phyloP scores from a whole-genome alignment of 2,797 vertebrate species.

The Otolemur crassicaudatus region DNA sequence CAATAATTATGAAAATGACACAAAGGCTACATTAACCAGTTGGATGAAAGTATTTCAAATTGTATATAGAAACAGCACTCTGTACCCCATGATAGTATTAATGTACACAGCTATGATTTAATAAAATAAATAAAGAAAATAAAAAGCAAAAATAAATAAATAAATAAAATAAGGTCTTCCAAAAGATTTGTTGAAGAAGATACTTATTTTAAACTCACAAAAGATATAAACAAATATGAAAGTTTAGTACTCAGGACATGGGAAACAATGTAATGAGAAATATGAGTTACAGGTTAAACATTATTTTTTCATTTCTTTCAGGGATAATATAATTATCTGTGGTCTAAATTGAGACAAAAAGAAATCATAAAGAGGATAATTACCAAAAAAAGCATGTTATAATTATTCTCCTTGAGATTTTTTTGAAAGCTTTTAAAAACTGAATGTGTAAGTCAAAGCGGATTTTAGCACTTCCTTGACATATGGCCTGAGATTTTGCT shows the following conservation, averaged over 20 bases:
- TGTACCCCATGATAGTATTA: no score
- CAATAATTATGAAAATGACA: no score
- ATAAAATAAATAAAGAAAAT: no score
- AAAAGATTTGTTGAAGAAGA: conserved; percentile 77
- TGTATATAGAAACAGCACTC: no score
- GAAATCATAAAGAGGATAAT: neutral
- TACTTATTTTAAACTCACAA: conserved; percentile 54
- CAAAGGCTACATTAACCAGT: no score
- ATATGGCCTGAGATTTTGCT: conserved; percentile 54
- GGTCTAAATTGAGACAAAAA: neutral
- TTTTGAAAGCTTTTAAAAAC: conserved; percentile 67
- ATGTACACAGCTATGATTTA: no score
- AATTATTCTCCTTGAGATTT: conserved; percentile 31
- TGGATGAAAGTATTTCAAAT: no score
- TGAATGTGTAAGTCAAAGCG: conserved; percentile 53
- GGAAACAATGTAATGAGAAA: conserved; percentile 54
- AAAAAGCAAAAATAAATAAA: no score
- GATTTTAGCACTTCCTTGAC: conserved; percentile 66
- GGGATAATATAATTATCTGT: conserved; percentile 13
- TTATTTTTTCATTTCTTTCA: neutral
- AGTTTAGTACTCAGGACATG: conserved; percentile 33
- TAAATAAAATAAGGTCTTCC: no score
- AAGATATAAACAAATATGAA: conserved; percentile 64
- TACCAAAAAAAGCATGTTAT: neutral
- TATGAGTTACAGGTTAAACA: conserved; percentile 43